Base-by-base conservation (phyloP, 35 echinoderm and acorn worm species). In the Heliocidaris erythrogramma region DNA sequence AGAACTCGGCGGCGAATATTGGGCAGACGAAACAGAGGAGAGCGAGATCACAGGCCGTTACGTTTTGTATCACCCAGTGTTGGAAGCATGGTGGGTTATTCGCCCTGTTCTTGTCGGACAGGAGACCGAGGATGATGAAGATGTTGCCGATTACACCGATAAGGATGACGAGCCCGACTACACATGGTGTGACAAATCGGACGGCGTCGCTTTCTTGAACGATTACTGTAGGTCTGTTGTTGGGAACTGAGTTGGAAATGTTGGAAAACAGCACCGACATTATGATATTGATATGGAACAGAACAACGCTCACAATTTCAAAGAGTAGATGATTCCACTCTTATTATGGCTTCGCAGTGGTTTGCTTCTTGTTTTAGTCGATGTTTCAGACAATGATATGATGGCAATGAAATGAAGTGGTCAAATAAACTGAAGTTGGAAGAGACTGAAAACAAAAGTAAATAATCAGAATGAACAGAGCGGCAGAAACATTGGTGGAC, bases 121-220 rank as follows among this genome's bases (percentile, higher is more conserved):
- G 91, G 13, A 92, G 7, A 24, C 48, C 91, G 48, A 92, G 47
- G 29, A 92, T 92, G 27, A 92, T 59, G 50, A 92, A 92, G 48
- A 92, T 59, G 91, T 92, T 92, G 1, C 91, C 91, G 24, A 49
- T 16, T 47, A 92, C 48, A 50, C 91, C 91, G 21, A 92, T 92
- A 48, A 92, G n/a, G 29, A 92, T 59, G 13, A 92, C 29, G 31
- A 92, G 47, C 18, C 91, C 91, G 29, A 59, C 49, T 52, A 92
- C 91, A n/a, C 91, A 92, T 52, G 91, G 91, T 52, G 91, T 49
- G n/a, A 92, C 91, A 29, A 48, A 92, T 30, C 91, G 47, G n/a
- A 92, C 31, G 13, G 29, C 49, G 9, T 49, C 47, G 50, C 48
- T 59, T 17, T 16, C 5, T 16, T 59, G 48, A 59, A 92, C 50